phyloP scores from a whole-genome alignment of 2,113 vertebrate species.

The Menidia beryllina region DNA sequence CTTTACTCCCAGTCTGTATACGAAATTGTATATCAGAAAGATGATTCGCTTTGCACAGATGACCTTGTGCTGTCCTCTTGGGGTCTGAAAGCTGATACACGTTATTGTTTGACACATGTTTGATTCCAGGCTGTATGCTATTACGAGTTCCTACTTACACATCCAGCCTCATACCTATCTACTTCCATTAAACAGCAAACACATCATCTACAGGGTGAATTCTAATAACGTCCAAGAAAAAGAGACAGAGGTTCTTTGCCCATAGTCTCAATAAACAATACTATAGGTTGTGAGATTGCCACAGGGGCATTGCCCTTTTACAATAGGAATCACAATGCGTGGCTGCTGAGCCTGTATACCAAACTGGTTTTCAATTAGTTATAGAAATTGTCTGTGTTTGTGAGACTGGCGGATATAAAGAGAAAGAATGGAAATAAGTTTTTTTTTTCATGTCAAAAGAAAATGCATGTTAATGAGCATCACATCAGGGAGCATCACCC shows the following conservation, averaged over 20 bases:
- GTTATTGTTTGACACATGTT: not conserved
- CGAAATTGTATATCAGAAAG: too few species aligned
- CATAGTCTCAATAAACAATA: conserved; percentile 25
- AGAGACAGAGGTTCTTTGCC: conserved; percentile 20
- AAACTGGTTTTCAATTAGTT: conserved; percentile 17
- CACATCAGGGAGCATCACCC: conserved; percentile 27
- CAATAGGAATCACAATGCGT: conserved; percentile 5
- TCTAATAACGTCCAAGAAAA: too few species aligned
- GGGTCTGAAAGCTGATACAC: not conserved
- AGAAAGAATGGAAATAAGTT: not conserved
- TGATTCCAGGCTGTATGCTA: not conserved
- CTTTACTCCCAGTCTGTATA: too few species aligned
- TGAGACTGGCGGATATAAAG: not conserved
- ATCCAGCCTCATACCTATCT: not conserved
- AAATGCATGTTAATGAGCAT: conserved; percentile 17
- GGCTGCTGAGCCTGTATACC: not conserved
- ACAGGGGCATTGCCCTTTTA: conserved; percentile 15
- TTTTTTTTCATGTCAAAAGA: not conserved
- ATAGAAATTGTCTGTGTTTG: not conserved
- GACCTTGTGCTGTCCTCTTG: too few species aligned
- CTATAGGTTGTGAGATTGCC: conserved; percentile 24
- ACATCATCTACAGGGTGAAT: conserved; percentile 5
- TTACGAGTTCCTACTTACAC: not conserved
- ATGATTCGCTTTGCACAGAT: too few species aligned
- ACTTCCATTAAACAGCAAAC: not conserved